These are phyloP conservation scores for Ariopsis seemanni DNA, from an alignment of 2,113 vertebrate species.

Conservation along the genomic window DNA sequence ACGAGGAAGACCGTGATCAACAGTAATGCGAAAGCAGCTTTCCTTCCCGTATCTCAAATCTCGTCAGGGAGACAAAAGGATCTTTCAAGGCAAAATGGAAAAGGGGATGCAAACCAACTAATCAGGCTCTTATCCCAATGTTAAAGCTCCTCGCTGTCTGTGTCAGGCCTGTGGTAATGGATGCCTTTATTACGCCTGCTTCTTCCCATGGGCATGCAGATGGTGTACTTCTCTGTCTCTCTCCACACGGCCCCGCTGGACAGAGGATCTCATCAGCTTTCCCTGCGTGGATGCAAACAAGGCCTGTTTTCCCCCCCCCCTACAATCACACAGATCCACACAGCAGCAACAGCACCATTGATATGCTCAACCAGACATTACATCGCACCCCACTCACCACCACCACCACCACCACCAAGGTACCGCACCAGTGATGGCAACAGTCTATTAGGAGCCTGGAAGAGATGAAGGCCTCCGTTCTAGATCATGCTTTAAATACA, in stretches of 20 bases:
- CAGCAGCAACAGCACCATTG: constrained; percentile 60
- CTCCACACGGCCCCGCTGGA: constrained; percentile 55
- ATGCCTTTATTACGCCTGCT: constrained; percentile 58
- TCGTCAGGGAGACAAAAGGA: neutral
- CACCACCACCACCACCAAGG: constrained; percentile 40
- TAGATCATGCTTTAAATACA: constrained; percentile 61
- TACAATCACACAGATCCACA: constrained; percentile 65
- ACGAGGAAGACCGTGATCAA: constrained; percentile 44
- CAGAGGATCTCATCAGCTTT: constrained; percentile 55
- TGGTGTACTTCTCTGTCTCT: constrained; percentile 69
- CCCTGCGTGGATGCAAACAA: constrained; percentile 59
- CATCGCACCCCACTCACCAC: constrained; percentile 63
- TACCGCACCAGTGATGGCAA: constrained; percentile 57
- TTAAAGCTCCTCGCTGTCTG: constrained; percentile 55
- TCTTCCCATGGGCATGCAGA: constrained; percentile 68
- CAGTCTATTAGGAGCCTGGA: constrained; percentile 53
- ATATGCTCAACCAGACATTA: constrained; percentile 69
- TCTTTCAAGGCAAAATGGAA: constrained; percentile 13
- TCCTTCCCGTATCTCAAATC: constrained; percentile 8
- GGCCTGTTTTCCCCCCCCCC: constrained; percentile 62
- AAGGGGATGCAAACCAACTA: constrained; percentile 10
- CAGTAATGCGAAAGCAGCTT: constrained; percentile 22
- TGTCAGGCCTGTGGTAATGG: constrained; percentile 56
- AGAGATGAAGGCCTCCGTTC: constrained; percentile 50
- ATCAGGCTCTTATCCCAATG: constrained; percentile 36